Evolutionary conservation across 1,140 invertebrate genomes (phyloP).

Genomic region (Maniola jurtina): DNA sequence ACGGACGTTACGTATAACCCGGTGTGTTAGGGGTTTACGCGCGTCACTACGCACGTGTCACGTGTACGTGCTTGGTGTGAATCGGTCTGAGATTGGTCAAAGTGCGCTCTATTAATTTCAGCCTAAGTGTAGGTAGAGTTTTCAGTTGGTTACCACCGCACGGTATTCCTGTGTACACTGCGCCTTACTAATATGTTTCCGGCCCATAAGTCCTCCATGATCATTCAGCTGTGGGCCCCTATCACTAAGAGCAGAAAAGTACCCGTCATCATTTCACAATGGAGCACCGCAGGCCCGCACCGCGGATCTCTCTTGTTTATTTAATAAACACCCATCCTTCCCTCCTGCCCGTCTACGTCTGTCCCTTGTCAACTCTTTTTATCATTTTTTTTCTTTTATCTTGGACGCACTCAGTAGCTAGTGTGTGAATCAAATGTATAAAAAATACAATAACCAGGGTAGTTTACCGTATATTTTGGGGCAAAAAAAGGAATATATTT

Average conservation of each 20-base stretch:
- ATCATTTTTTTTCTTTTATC: neutral
- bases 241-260: neutral
- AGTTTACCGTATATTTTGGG: neutral
- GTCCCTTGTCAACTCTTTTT: constrained; percentile 10
- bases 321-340: constrained; percentile 7
- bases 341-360: constrained; percentile 1
- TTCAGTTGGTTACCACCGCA: too few relatives aligned
- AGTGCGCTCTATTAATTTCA: too few relatives aligned
- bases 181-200: too few relatives aligned
- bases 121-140: too few relatives aligned
- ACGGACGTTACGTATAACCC: too few relatives aligned
- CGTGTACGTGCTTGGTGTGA: too few relatives aligned
- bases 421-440: neutral
- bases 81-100: too few relatives aligned
- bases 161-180: too few relatives aligned
- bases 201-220: too few relatives aligned
- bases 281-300: neutral
- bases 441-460: neutral
- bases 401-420: constrained; percentile 1
- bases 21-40: too few relatives aligned
- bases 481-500: neutral
- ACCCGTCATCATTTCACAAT: constrained; percentile 11
- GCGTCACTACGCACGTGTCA: too few relatives aligned
- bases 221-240: too few relatives aligned
- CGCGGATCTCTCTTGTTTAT: constrained; percentile 11